A percentile compares a stretch with the other conserved stretches of the same genome.
Evolutionary conservation across 2,113 vertebrate species (phyloP).

Genomic region (Calonectris borealis): DNA sequence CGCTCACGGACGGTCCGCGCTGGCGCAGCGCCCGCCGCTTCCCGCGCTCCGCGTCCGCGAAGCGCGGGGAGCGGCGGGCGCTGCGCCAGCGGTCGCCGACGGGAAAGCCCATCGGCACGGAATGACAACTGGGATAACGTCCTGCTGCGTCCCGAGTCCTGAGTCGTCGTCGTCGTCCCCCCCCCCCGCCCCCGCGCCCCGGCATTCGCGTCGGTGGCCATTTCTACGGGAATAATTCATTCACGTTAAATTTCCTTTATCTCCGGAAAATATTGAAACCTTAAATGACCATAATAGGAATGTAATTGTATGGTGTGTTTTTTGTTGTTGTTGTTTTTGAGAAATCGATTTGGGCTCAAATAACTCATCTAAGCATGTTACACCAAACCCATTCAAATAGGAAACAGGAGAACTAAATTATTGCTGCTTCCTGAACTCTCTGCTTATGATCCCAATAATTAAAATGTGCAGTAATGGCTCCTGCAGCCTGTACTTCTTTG

Average conservation of each 20-base stretch:
- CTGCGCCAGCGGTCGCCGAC: too few relatives aligned
- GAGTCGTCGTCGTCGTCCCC: too few relatives aligned
- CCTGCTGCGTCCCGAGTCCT: too few relatives aligned
- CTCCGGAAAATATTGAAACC: not conserved
- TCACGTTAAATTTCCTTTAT: not conserved
- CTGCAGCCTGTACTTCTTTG: conserved; percentile 34
- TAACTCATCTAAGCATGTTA: conserved; percentile 46
- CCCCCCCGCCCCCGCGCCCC: too few relatives aligned
- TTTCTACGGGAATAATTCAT: not conserved
- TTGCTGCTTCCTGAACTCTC: conserved; percentile 61
- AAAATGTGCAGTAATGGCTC: conserved; percentile 66
- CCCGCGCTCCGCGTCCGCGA: too few relatives aligned
- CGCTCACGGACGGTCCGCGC: too few relatives aligned
- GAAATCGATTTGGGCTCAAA: conserved; percentile 39
- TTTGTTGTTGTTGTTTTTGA: conserved; percentile 13
- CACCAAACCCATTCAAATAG: conserved; percentile 54
- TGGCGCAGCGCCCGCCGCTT: too few relatives aligned
- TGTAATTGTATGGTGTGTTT: not conserved
- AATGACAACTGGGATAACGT: too few relatives aligned
- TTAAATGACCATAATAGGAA: not conserved
- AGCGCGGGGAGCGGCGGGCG: too few relatives aligned
- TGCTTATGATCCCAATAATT: conserved; percentile 67
- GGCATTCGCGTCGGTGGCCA: too few relatives aligned
- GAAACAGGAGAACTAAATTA: conserved; percentile 58
- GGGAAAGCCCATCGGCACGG: too few relatives aligned